Evolutionary conservation across 2,797 vertebrate species (phyloP), one percentile per base, ranked within the genome.

Genomic region (Prunella strophiata): DNA sequence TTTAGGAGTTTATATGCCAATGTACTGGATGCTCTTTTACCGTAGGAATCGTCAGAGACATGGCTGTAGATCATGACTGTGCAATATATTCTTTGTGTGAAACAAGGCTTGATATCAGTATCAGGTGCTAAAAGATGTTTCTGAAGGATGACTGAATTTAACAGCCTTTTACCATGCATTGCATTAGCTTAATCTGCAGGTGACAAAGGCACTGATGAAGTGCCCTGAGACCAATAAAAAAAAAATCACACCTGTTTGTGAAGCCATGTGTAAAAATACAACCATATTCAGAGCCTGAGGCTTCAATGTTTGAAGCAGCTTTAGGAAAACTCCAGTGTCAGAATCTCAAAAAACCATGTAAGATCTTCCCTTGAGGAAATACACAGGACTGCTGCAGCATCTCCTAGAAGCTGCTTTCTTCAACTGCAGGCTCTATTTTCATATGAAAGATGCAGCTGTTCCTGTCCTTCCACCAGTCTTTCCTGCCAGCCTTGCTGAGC

Each of bases 41-140:
- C 16, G 14, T 29, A 51, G 68, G 52, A 87, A 66, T 48, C 0
- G 0, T 26, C 82, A 62, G 65, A 88, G 79, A 68, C 27, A 1
- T 7, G n/a, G n/a, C 30, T n/a, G 55, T 71, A 59, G 48, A 50
- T 48, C 26, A 18, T 25, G 38, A 42, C 45, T 76, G 1, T 50
- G 42, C 19, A 70, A 15, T 20, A n/a, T 0, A 1, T 1, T 38
- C 5, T 26, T 58, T 13, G 7, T 61, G 75, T 55, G 76, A 90
- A 94, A 23, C 58, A 75, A 73, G 73, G 34, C 62, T 58, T 40
- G 15, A 52, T 84, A 48, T 71, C 36, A 70, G 50, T 51, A 81
- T 38, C 76, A 76, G 66, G 70, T 90, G 58, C 79, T 94, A 90
- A 94, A 91, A 88, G 73, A 58, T 78, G 73, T 95, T 94, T 81